Conservation (phyloP, 2,888 invertebrate genomes). For the Athetis lepigone region DNA sequence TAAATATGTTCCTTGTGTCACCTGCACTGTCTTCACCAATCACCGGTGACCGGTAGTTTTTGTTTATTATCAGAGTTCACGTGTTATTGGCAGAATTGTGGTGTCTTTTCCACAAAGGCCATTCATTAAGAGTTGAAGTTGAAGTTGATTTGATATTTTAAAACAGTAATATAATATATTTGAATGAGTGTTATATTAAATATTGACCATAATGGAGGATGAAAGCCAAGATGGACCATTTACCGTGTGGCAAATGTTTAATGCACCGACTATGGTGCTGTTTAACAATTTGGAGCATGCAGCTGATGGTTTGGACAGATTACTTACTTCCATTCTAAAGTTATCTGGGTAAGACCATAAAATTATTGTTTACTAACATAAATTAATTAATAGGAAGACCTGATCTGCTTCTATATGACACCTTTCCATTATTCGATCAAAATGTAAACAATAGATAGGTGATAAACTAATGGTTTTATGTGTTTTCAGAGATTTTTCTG, state of each 20-base stretch:
- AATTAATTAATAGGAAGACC: neutral
- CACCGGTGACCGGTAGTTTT: too few relatives aligned
- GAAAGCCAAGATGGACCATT: conserved; percentile 85
- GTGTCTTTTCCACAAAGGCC: too few relatives aligned
- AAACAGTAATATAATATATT: neutral
- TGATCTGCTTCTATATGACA: neutral
- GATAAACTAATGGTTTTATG: neutral
- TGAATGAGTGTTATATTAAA: neutral
- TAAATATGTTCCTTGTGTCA: too few relatives aligned
- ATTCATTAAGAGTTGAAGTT: too few relatives aligned
- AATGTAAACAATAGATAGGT: too few relatives aligned
- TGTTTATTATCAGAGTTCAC: too few relatives aligned
- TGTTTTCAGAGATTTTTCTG: conserved; percentile 86
- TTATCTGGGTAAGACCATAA: conserved; percentile 82
- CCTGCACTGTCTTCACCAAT: too few relatives aligned
- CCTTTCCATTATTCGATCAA: neutral
- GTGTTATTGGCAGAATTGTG: too few relatives aligned
- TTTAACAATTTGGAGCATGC: conserved; percentile 90
- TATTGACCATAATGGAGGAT: conserved; percentile 77
- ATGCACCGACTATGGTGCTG: conserved; percentile 90
- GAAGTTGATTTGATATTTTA: neutral
- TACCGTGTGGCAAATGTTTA: conserved; percentile 92
- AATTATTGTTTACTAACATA: neutral
- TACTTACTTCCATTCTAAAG: conserved; percentile 91
- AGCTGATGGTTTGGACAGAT: conserved; percentile 88